Evolutionary conservation across 2,888 invertebrate genomes (phyloP), one percentile per base, ranked within the genome.

Genomic region (Leucophenga montana): DNA sequence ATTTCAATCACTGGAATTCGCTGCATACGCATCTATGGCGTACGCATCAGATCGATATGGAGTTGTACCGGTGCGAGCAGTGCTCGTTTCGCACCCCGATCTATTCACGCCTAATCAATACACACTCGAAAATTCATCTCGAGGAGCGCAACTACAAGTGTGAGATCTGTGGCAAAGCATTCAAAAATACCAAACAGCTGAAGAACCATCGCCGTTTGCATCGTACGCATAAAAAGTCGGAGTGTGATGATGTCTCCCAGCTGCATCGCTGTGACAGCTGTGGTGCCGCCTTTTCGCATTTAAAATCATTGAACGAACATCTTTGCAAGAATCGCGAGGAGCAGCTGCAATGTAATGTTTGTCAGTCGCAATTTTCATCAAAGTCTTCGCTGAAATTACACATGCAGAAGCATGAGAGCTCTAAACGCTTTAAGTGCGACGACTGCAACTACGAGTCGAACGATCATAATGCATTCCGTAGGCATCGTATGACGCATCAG

Each of bases 1-100:
- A 85, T 62, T 88, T 87, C 48, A 86, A 83, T 0, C 90, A 90
- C 9, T 94, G 94, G 90, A 92, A 93, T 77, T 90, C 91, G 0
- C 85, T 95, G n/a, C 93, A 94, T 72, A 92, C 93, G 3, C 96
- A 96, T 85, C 89, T 96, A 61, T 96, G 96, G 96, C 91, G 93
- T 65, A 83, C 89, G 0, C 96, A 96, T 85, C 90, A 91, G 61
- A 91, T 95, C 11, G 95, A 96, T 83, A 92, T 95, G 90, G 96
- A 95, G 82, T 87, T 96, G 57, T 93, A 93, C 65, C 91, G 92
- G 1, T 96, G 96, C 87, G 92, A 93, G 77, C 89, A 92, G 73
- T 95, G 95, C 83, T 91, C 91, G 39, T 95, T 93, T 82, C 94
- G 94, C 87, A 93, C 94, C 0, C 92, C 90, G 73, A 93, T 93